Evolutionary conservation across 2,113 vertebrate species (phyloP), one percentile per base, ranked within the genome.

Genomic region (Caranx ignobilis): DNA sequence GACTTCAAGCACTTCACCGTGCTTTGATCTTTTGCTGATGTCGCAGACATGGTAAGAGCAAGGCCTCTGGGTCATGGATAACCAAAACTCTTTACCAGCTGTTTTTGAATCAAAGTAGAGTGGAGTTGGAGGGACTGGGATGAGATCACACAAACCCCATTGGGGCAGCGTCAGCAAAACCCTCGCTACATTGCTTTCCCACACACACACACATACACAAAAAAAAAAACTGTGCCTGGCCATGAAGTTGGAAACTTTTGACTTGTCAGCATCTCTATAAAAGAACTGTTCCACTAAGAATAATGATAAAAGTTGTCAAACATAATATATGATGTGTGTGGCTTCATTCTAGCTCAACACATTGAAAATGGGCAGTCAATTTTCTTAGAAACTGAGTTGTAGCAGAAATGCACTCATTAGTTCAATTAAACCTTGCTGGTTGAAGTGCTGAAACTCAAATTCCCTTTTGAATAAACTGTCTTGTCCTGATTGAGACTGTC

Each of bases 161-260:
- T 81, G 87, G 71, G 77, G 80, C 87, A 68, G 48, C 88, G 86
- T 94, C 91, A 90, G 93, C 92, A 89, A 82, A 91, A 83, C 10
- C 34, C 41, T 71, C n/a, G 54, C 75, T 86, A 72, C 81, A 79
- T 39, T 80, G 75, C 77, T 87, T 77, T 87, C 79, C 87, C 87
- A 89, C 90, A 83, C 63, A 69, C 26, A 26, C 26, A 26, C 26
- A 26, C 26, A 26, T 26, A 26, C 26, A 26, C 26, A 26, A 1
- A 26, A 26, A n/a, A 68, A 87, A 76, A 62, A 71, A 81, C 70
- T 82, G 64, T 77, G 61, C 67, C 75, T 90, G 88, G 85, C 86
- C 13, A 13, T 18, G 26, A 56, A 64, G 32, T 26, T 66, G 88
- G 89, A 91, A 93, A 92, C 70, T 74, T 91, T 26, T 75, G 77